These are phyloP conservation scores for Hybos culiciformis DNA, from an alignment of 2,888 invertebrate genomes.

Conservation along the genomic window DNA sequence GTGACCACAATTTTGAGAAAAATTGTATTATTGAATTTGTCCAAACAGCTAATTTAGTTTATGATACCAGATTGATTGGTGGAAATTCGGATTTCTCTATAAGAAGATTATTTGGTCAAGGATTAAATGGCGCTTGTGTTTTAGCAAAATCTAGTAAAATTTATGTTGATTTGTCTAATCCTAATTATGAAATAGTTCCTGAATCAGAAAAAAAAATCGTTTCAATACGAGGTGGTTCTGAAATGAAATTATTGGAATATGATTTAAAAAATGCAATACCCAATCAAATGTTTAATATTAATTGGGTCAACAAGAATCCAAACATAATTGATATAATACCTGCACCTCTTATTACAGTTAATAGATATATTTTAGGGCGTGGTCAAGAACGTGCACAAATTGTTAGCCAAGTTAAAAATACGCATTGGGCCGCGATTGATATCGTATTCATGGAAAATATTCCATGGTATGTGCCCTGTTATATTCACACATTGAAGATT, in stretches of 20 bases:
- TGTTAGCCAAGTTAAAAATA: slow-evolving; percentile 71
- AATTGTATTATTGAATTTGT: slow-evolving; percentile 61
- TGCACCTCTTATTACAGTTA: slow-evolving; percentile 60
- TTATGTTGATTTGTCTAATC: slow-evolving; percentile 63
- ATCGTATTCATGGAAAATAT: slow-evolving; percentile 79
- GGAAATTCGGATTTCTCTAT: slow-evolving; percentile 67
- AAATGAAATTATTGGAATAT: slow-evolving; percentile 55
- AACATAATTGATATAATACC: slow-evolving; percentile 39
- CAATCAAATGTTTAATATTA: slow-evolving; percentile 53
- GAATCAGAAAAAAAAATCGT: slow-evolving; percentile 42
- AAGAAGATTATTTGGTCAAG: slow-evolving; percentile 73
- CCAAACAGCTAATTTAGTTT: slow-evolving; percentile 76
- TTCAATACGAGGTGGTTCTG: slow-evolving; percentile 56
- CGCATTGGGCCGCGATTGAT: slow-evolving; percentile 58
- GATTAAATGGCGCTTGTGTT: slow-evolving; percentile 68
- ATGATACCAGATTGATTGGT: slow-evolving; percentile 51
- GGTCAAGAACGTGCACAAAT: slow-evolving; percentile 87
- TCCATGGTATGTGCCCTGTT: slow-evolving; percentile 81
- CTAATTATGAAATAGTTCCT: slow-evolving; percentile 50
- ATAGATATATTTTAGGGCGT: slow-evolving; percentile 72
- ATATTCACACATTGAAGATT: slow-evolving; percentile 63
- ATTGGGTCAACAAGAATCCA: slow-evolving; percentile 32
- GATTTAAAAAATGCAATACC: slow-evolving; percentile 40
- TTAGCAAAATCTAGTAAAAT: slow-evolving; percentile 63
- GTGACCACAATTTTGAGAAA: slow-evolving; percentile 41